Evolutionary conservation across 2,888 invertebrate species (phyloP), one percentile per base, ranked within the genome.

Genomic region (Eristalinus aeneus): DNA sequence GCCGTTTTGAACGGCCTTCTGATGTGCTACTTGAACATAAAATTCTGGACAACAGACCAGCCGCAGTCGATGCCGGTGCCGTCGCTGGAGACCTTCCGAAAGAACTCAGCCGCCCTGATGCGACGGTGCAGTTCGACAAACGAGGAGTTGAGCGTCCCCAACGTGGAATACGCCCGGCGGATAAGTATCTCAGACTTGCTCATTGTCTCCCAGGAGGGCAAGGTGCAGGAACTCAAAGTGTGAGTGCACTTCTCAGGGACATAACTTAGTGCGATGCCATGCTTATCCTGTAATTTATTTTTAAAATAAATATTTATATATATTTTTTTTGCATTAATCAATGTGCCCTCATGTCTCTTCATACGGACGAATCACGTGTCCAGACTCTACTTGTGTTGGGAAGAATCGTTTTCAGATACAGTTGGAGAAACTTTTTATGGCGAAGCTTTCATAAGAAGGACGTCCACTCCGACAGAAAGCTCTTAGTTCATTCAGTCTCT

Each of bases 101-200:
- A 89, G 36, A 90, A 89, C 34, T 90, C 91, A 1, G 89, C 90
- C 0, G 88, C 89, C 6, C 89, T 91, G 1, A 69, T 91, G 68
- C 88, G 90, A 27, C 89, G 90, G 8, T 75, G 84, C 0, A 91
- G 89, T 77, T 90, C 91, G n/a, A 56, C 27, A 12, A 20, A 10
- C 1, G 65, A 65, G 16, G 80, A 68, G 0, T 9, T 71, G 22
- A 34, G 56, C 16, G 60, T 67, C 9, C 63, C 12, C 0, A 65
- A 76, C 4, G 11, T 58, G 0, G 73, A 76, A 16, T 12, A 60
- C 9, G 0, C 68, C 12, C 53, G 85, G 11, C 46, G 80, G 10
- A 87, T 91, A 0, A 91, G 91, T 71, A 90, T 91, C 56, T 88
- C 90, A 0, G 92, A 91, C 61, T 87, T 91, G 5, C 91, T 91